phyloP scores from a whole-genome alignment of 2,888 invertebrate genomes.

The Orchesellides sinensis region DNA sequence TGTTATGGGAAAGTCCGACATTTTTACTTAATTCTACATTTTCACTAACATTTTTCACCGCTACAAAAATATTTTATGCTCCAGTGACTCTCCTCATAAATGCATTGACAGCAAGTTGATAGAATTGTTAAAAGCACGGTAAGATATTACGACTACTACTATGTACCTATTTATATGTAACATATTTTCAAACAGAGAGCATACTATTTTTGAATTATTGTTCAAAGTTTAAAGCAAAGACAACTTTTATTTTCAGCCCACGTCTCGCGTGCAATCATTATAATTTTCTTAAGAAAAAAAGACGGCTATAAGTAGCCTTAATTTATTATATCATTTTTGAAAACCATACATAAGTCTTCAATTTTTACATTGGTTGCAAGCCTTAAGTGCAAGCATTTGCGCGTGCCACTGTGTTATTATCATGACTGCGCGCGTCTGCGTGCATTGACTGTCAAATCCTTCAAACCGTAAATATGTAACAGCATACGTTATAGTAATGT shows the following conservation, averaged over 20 bases:
- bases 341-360: no score
- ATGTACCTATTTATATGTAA: neutral
- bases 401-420: no score
- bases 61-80: slow-evolving; percentile 50
- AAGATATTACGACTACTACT: neutral
- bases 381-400: no score
- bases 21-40: slow-evolving; percentile 6
- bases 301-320: slow-evolving; percentile 1
- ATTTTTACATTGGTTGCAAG: no score
- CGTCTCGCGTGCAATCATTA: neutral
- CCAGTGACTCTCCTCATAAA: slow-evolving; percentile 49
- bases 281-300: slow-evolving; percentile 9
- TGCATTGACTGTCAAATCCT: no score
- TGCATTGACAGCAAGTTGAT: slow-evolving; percentile 38
- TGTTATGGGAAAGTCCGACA: slow-evolving; percentile 33
- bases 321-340: slow-evolving; percentile 8
- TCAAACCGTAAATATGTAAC: no score
- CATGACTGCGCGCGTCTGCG: no score
- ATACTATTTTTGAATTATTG: neutral
- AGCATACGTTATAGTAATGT: no score
- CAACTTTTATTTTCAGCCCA: slow-evolving; percentile 15
- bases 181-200: neutral
- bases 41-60: slow-evolving; percentile 14
- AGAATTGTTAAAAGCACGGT: neutral
- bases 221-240: neutral